Base-by-base conservation (phyloP, 2,888 invertebrate species). In the Torymus aiolomorphi region DNA sequence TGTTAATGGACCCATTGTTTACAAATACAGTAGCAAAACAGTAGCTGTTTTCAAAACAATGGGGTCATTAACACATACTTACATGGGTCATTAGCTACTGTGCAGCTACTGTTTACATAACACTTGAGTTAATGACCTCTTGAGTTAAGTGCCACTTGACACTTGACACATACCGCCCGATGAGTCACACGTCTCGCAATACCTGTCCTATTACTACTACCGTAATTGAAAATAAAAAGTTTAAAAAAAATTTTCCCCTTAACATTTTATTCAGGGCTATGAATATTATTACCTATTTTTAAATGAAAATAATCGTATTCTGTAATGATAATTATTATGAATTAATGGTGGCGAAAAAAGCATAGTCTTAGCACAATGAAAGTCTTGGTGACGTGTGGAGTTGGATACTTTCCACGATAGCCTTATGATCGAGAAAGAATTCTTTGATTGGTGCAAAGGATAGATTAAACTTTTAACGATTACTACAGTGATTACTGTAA, bases 401-500 rank as follows among this genome's bases (percentile, higher is more conserved):
- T 51, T 66, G 42, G n/a, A 5, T 11, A 14, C 11, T 66, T 57
- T 24, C 54, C 51, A 54, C 14, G 14, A 56, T 69, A 76, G 76
- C 76, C 67, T 76, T 76, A 76, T 42, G 67, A 69, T 67, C 54
- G 42, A 61, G 61, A 76, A 69, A 61, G n/a, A 42, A 31, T 61
- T 75, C 14, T 59, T 59, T 18, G n/a, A 74, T 57, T 66, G 56
- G 65, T 59, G 57, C 49, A 59, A 69, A 52, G 59, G 16, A 52
- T 72, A 72, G 54, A 31, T 13, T 51, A 52, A 18, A 76, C 20
- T 20, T 59, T 75, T 75, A 24, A 75, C 8, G 13, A 73, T 16
- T 66, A 42, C 16, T 62, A 42, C 14, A 14, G 49, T 16, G 42
- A 71, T 59, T 54, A 57, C 13, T 57, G 24, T 56, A 57, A 18